Evolutionary conservation across 37 sponge, comb jelly and placozoan species (phyloP), one percentile per base, ranked within the genome.

Genomic region (Petrosia ficiformis): DNA sequence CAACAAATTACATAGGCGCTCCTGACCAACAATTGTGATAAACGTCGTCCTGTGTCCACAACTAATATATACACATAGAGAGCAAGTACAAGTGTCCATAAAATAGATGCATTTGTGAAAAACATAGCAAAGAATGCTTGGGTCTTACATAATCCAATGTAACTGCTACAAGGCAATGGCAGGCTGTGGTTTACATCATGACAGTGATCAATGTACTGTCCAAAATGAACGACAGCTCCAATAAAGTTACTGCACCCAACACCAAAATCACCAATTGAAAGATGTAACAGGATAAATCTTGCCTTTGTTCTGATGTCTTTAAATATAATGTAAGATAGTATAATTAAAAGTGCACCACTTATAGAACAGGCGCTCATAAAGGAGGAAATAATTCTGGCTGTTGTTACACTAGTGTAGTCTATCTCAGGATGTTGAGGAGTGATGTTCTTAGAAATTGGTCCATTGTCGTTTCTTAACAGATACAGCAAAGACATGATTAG

Each of bases 41-140:
- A 24, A 28, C 28, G 22, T 48, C 56, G 21, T 29, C 36, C 33
- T 26, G 26, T 39, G 24, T 71, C 48, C 4, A 76, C 16, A 2
- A 76, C 72, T 25, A 72, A 19, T 19, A 71, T 75, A 66, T 86
- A 86, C 29, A 86, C 54, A 37, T 80, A 86, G 39, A 86, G 66
- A 22, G 76, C 76, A 16, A 86, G 69, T 11, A 68, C 28, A 10
- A 75, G 40, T 1, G 87, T 80, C 87, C 87, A 86, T 3, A 86
- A 77, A 24, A 86, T 40, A 38, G 86, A 85, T 0, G 59, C 66
- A 2, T 77, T 30, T 0, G 86, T 81, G 39, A 74, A 74, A 48
- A 72, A 90, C 28, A 30, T 26, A 3, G 78, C 82, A 31, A 85
- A 63, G 26, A 85, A 77, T 0, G 87, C 86, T 39, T 80, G 78